Evolutionary conservation across 2,113 vertebrate species (phyloP), one percentile per base, ranked within the genome.

Genomic region (Psilopogon haemacephalus): DNA sequence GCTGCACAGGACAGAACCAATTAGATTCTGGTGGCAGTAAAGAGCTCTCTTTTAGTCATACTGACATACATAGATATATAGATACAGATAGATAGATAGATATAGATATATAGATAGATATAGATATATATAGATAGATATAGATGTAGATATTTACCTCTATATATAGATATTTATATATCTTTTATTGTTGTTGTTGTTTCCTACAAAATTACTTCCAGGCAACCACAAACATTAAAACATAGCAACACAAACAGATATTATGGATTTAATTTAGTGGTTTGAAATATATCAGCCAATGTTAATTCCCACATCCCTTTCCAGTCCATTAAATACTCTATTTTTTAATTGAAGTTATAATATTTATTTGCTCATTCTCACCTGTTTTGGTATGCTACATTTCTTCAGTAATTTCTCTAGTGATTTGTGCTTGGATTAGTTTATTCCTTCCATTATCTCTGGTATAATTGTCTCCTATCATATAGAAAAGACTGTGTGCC

Each of bases 331-430:
- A 97, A 97, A 97, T 96, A 95, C 92, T 97, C 95, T 96, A 86
- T 95, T 97, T 97, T 97, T 98, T 98, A 97, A 97, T 97, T 97
- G 97, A 96, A 97, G 91, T 95, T 97, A 97, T 97, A 97, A 97
- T 97, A 97, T 97, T 97, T 98, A 97, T 97, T 98, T 97, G 97
- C 88, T 95, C 90, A 95, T 95, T 97, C 94, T 97, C 81, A 97
- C 95, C 95, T 97, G 95, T 97, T 97, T 97, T 86, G 69, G 73
- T 96, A 97, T 97, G 96, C 95, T 96, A 92, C 94, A 97, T 97
- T 97, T 97, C 96, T 96, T 94, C 94, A 55, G 77, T 97, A 97
- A 98, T 98, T 98, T 98, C 97, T 97, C 97, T 95, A 94, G 97
- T 96, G 97, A 95, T 95, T 97, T 97, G 60, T 94, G 90, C 71